These are phyloP conservation scores for Synanthedon vespiformis DNA, from an alignment of 2,888 invertebrate species.

Conservation along the genomic window DNA sequence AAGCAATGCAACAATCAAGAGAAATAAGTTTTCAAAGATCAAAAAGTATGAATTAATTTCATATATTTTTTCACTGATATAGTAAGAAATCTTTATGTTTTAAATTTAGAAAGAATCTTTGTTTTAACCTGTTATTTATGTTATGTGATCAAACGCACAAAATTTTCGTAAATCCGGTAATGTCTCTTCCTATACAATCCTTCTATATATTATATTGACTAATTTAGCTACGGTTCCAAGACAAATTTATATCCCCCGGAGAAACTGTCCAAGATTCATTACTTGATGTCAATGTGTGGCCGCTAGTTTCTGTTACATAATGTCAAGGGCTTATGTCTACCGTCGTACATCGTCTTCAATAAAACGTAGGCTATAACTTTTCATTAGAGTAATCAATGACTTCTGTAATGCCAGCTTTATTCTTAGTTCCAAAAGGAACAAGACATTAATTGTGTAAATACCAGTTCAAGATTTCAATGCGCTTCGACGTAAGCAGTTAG, in stretches of 20 bases:
- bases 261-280: neutral
- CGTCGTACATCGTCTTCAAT: neutral
- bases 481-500: constrained; percentile 1
- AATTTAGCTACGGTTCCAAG: neutral
- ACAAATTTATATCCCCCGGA: neutral
- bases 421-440: neutral
- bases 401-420: neutral
- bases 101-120: neutral
- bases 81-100: no score
- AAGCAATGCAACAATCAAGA: no score
- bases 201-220: neutral
- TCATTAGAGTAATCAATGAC: neutral
- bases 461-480: neutral
- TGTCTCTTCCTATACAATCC: neutral
- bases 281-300: neutral
- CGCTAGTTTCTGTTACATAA: neutral
- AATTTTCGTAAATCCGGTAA: neutral
- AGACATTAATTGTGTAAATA: neutral
- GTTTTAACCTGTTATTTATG: neutral
- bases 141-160: neutral
- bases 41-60: no score
- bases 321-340: neutral
- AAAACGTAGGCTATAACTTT: neutral
- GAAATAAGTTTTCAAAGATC: no score
- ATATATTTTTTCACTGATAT: no score